Evolutionary conservation across 2,113 vertebrate genomes (phyloP), one percentile per base, ranked within the genome.

Genomic region (Tautogolabrus adspersus): DNA sequence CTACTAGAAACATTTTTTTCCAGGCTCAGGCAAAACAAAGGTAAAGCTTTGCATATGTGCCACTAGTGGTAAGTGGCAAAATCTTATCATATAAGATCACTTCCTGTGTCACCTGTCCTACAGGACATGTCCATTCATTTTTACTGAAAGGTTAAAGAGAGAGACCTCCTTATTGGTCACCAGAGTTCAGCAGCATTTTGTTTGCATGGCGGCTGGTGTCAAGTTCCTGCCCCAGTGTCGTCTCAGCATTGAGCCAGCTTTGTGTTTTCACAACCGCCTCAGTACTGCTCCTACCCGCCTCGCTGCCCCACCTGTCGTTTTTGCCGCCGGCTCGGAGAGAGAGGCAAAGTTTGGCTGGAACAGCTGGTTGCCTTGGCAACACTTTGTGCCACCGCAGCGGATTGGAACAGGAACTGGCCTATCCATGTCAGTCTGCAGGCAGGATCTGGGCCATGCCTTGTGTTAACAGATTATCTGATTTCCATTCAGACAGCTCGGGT

Each of bases 391-490:
- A 87, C 81, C 58, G 77, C 88, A 81, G 88, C 64, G 76, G 76
- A 88, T 87, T 89, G 90, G 88, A 92, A 92, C 83, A 87, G 89
- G 92, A 93, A 92, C 88, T 87, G 80, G 89, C 88, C 87, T 88
- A 85, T 93, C 89, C 84, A 68, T 93, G 83, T 91, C 90, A 85
- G 88, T 85, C 76, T 90, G 86, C 84, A 85, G 88, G 89, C 90
- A 84, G 89, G 88, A 88, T 92, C 90, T 90, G 88, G 91, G 87
- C 88, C 87, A 91, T 88, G 91, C 90, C 91, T 92, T 90, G 90
- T 91, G 92, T 91, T 89, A 90, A 90, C 91, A 93, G 90, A 90
- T 88, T 89, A 90, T 92, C 91, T 89, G 89, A 89, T 90, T 92
- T 89, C 90, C 90, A 88, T 93, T 93, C 86, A 93, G 88, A 88